These are phyloP conservation scores for Solenopsis fugax DNA, from an alignment of 1,140 invertebrate species.

Conservation along the genomic window DNA sequence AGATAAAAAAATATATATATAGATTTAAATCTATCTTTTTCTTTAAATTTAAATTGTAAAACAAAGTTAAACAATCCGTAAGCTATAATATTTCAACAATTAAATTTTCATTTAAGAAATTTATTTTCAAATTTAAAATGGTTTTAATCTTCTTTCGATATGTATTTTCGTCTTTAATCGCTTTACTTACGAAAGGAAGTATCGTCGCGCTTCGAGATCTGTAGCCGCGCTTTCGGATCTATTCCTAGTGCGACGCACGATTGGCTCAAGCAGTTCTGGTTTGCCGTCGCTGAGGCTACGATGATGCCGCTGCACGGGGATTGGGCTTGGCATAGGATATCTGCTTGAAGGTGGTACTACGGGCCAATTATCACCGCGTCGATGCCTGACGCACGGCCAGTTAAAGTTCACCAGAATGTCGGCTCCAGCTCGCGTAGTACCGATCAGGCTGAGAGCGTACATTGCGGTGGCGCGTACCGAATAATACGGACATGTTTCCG, in stretches of 20 bases:
- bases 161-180: neutral
- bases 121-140: constrained; percentile 37
- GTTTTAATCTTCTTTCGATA: constrained; percentile 17
- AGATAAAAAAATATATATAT: constrained; percentile 41
- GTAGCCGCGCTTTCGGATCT: constrained; percentile 85
- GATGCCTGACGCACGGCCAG: constrained; percentile 94
- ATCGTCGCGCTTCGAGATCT: constrained; percentile 81
- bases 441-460: constrained; percentile 94
- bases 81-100: constrained; percentile 14
- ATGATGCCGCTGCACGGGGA: constrained; percentile 83
- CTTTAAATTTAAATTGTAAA: neutral
- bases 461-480: constrained; percentile 96
- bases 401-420: constrained; percentile 90
- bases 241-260: constrained; percentile 82
- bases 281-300: constrained; percentile 85
- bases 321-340: constrained; percentile 83
- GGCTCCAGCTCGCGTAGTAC: constrained; percentile 93
- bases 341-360: constrained; percentile 87
- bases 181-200: constrained; percentile 78
- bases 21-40: constrained; percentile 9
- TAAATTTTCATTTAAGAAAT: constrained; percentile 28
- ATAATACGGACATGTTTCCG: constrained; percentile 93
- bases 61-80: neutral
- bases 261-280: constrained; percentile 82
- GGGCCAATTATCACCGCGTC: constrained; percentile 94